Percentiles rank a stretch among this genome's conserved stretches.
Conservation (phyloP, 2,888 invertebrate species). For the Diaphora mendica region DNA sequence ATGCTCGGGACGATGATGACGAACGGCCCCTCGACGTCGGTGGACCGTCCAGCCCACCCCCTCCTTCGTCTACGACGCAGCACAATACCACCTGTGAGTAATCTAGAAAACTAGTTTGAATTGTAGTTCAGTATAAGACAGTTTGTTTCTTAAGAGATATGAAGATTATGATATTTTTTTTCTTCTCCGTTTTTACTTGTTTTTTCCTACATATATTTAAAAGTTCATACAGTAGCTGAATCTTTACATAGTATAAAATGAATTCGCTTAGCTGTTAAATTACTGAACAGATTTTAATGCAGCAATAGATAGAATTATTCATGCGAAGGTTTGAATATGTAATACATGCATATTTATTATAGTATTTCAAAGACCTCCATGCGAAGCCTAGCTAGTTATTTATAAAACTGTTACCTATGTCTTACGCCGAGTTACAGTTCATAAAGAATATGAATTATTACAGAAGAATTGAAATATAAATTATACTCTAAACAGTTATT, state of each 20-base stretch:
- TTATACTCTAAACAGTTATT: too few species aligned
- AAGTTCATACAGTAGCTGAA: too few species aligned
- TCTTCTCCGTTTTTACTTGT: neutral
- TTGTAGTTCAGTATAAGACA: neutral
- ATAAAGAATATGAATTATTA: neutral
- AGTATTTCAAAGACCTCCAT: too few species aligned
- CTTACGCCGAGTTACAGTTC: neutral
- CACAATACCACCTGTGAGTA: conserved; percentile 77
- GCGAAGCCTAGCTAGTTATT: too few species aligned
- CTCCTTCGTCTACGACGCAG: conserved; percentile 85
- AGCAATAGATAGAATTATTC: too few species aligned
- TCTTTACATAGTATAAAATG: too few species aligned
- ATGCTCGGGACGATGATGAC: conserved; percentile 91
- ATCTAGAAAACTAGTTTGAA: neutral
- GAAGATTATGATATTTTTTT: neutral
- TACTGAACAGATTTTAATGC: too few species aligned
- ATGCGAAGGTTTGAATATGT: too few species aligned
- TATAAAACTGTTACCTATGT: neutral
- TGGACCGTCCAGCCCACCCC: conserved; percentile 93
- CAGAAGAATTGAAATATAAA: neutral
- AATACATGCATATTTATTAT: too few species aligned
- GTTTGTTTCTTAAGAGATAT: too few species aligned
- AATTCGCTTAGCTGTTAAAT: too few species aligned
- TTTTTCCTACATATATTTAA: too few species aligned
- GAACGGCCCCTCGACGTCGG: conserved; percentile 95